phyloP scores from a whole-genome alignment of 2,888 invertebrate species.

The Ectemnius lituratus region DNA sequence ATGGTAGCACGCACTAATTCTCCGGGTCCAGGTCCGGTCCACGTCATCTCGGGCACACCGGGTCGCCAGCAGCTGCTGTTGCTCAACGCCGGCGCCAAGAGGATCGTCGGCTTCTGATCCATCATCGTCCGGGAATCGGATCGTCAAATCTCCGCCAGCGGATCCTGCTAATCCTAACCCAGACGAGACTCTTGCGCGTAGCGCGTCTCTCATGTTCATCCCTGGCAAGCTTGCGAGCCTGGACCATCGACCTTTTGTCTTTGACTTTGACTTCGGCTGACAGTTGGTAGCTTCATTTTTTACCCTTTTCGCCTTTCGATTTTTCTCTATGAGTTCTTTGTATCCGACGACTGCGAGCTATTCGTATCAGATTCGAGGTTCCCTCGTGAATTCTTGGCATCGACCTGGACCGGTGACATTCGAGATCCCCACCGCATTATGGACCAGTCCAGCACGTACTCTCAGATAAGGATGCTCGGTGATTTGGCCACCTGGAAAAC shows the following conservation, averaged over 20 bases:
- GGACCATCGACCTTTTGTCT: conserved; percentile 18
- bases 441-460: no score
- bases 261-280: no score
- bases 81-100: conserved; percentile 88
- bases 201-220: no score
- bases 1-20: conserved; percentile 88
- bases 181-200: conserved; percentile 46
- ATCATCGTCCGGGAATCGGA: conserved; percentile 72
- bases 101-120: conserved; percentile 85
- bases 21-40: conserved; percentile 82
- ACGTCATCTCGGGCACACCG: conserved; percentile 79
- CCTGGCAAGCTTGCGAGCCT: conserved; percentile 26
- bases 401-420: no score
- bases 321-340: background rate
- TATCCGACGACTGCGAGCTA: background rate
- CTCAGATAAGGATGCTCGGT: no score
- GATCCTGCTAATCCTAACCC: conserved; percentile 27
- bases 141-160: no score
- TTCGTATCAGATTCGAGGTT: no score
- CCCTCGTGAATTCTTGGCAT: no score
- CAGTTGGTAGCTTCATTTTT: no score
- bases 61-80: conserved; percentile 91
- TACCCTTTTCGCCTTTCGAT: no score
- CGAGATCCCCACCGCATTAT: no score
- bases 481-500: no score